phyloP scores from a whole-genome alignment of 2,113 vertebrate genomes.

The Trematomus loennbergii region DNA sequence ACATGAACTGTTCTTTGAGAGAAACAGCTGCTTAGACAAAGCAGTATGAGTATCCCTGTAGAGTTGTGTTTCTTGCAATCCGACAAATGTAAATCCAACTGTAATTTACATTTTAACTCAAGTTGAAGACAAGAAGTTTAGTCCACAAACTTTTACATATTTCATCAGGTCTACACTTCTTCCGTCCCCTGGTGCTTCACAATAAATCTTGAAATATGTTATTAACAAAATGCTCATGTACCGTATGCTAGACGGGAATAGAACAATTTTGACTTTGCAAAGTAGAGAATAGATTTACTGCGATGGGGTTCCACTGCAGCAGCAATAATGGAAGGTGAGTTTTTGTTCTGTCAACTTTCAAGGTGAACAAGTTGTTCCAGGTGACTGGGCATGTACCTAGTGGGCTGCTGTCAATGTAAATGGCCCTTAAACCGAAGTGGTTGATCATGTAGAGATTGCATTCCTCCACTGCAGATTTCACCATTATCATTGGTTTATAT shows the following conservation, averaged over 20 bases:
- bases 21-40: neutral
- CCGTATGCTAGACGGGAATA: slow-evolving; percentile 15
- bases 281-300: slow-evolving; percentile 17
- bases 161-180: slow-evolving; percentile 3
- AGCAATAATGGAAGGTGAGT: slow-evolving; percentile 27
- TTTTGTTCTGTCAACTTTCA: slow-evolving; percentile 36
- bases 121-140: neutral
- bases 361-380: slow-evolving; percentile 56
- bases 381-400: slow-evolving; percentile 36
- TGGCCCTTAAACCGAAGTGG: slow-evolving; percentile 35
- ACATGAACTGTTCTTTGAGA: neutral
- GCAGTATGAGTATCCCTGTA: neutral
- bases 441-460: slow-evolving; percentile 51
- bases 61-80: neutral
- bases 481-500: slow-evolving; percentile 35
- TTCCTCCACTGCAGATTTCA: slow-evolving; percentile 45
- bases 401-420: slow-evolving; percentile 48
- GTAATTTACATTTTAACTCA: neutral
- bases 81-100: neutral
- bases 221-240: slow-evolving; percentile 26
- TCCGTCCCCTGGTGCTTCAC: neutral
- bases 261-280: slow-evolving; percentile 11
- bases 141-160: slow-evolving; percentile 22
- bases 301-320: slow-evolving; percentile 10
- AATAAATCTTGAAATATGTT: slow-evolving; percentile 18